Evolutionary conservation across 1,140 invertebrate genomes (phyloP), one percentile per base, ranked within the genome.

Genomic region (Heliconius nattereri): DNA sequence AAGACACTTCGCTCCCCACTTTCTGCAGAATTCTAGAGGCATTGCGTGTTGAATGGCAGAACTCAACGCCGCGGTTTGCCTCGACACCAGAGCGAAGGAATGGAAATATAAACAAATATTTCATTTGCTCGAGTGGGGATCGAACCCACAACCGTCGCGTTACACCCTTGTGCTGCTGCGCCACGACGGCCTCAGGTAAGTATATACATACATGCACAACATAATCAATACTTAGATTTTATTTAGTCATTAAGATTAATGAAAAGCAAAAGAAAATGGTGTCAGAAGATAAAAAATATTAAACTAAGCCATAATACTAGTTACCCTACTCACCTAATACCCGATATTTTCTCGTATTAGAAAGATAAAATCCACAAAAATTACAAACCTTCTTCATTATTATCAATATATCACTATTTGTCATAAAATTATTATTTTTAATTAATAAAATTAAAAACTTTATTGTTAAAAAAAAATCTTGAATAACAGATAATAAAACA

Each of bases 281-380:
- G 57, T 57, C 57, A 60, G 7, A 26, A 60, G 57, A 60, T 60
- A 60, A 60, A 57, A 60, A 60, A 60, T 60, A 60, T n/a, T 60
- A 26, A 60, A 60, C n/a, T 11, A 26, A n/a, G 57, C 23, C n/a
- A 3, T 11, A 60, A 20, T 60, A 13, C 8, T 60, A 60, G 7
- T 60, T 60, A 60, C 57, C 57, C 57, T 60, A 60, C 57, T 60
- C 11, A 60, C n/a, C 23, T n/a, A 57, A 57, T 57, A 57, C 7
- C 54, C 57, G 9, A 60, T 60, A 60, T 60, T 60, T 23, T 26
- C 9, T 57, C 19, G 20, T 57, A 60, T 60, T 26, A 60, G 2
- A 13, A 9, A 26, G 11, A 60, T 26, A 60, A 60, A 20, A 3
- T 60, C 9, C 23, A 60, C 9, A 60, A 29, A 26, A 26, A 60